Percentiles rank a stretch among this genome's conserved stretches.
These are phyloP conservation scores for Tribolium freemani DNA, from an alignment of 2,888 invertebrate genomes.

Conservation along the genomic window DNA sequence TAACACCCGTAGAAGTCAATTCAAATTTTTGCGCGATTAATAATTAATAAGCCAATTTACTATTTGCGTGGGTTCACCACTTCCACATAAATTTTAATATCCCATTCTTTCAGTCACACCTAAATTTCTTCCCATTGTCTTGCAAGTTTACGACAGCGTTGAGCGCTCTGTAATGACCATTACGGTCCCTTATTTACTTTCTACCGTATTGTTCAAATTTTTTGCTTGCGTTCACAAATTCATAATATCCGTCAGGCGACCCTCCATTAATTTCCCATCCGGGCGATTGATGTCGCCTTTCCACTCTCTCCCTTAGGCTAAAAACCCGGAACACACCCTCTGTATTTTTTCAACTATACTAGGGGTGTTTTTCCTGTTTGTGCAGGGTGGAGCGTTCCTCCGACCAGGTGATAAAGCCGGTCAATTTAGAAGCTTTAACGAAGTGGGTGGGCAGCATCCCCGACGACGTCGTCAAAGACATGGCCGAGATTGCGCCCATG, in stretches of 20 bases:
- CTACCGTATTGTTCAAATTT: background rate
- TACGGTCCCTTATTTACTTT: background rate
- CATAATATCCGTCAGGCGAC: background rate
- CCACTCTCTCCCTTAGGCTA: no score
- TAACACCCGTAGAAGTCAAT: no score
- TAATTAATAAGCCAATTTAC: no score
- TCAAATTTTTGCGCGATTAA: no score
- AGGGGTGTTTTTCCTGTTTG: slow-evolving; percentile 37
- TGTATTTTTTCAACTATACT: background rate
- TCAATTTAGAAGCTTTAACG: slow-evolving; percentile 94
- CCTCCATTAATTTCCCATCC: background rate
- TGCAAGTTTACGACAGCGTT: background rate
- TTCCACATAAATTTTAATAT: no score
- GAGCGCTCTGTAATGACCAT: background rate
- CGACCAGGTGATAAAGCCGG: slow-evolving; percentile 98
- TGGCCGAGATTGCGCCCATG: slow-evolving; percentile 96
- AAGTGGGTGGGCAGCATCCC: slow-evolving; percentile 94
- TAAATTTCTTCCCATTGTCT: background rate
- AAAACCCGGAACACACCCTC: background rate
- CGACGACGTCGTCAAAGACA: slow-evolving; percentile 91
- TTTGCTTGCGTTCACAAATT: background rate
- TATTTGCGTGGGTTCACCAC: no score
- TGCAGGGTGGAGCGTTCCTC: slow-evolving; percentile 95
- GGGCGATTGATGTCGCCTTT: background rate
- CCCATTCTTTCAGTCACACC: background rate